These are phyloP conservation scores for Xestoiulus laeticollis DNA, from an alignment of 2,888 invertebrate genomes.

Conservation along the genomic window DNA sequence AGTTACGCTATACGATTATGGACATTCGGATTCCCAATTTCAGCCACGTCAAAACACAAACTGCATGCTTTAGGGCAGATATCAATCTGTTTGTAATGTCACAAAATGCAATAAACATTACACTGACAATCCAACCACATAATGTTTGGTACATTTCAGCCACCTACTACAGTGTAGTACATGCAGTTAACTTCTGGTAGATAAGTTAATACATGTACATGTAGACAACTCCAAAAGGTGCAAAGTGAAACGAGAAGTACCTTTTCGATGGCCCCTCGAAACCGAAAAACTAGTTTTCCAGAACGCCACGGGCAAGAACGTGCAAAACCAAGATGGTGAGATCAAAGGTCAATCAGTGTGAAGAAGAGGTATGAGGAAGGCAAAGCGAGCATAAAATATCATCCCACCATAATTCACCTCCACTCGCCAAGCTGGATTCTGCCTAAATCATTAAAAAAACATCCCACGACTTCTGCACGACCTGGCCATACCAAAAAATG, in stretches of 20 bases:
- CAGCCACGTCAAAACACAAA: no score
- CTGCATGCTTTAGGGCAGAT: no score
- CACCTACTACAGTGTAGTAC: no score
- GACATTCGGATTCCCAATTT: no score
- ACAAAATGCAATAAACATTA: no score
- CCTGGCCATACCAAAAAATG: background rate
- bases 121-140: no score
- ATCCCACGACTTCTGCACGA: background rate
- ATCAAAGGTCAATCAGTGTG: background rate
- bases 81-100: no score
- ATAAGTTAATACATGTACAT: no score
- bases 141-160: no score
- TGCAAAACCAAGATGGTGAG: background rate
- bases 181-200: no score
- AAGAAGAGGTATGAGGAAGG: constrained; percentile 26
- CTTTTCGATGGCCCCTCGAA: background rate
- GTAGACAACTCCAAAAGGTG: no score
- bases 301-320: background rate
- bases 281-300: background rate
- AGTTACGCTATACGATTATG: no score
- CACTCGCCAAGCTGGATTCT: background rate
- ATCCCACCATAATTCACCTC: background rate
- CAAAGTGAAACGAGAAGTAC: background rate
- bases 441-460: background rate
- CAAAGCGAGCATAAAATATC: constrained; percentile 12